Base-by-base conservation (phyloP, 2,113 vertebrate genomes). In the Triplophysa tibetana region DNA sequence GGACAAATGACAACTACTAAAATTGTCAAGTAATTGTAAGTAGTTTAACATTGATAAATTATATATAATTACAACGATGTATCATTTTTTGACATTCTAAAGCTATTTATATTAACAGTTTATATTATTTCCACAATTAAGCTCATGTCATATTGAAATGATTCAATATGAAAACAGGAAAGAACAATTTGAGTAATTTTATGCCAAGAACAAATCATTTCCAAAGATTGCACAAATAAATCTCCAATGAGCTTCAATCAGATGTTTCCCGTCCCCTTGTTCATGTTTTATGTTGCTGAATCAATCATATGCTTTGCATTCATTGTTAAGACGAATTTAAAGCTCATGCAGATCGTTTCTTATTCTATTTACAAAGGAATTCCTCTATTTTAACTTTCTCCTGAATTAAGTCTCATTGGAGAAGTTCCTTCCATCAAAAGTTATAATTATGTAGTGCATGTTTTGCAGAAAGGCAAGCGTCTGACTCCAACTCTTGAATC, bases 401-500 rank as follows among this genome's bases (percentile, higher is more conserved):
- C 4, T 73, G 29, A 33, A 73, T 19, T 23, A 70, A 70, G 23
- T 45, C 9, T 52, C 1, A 29, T 24, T 2, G 50, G 43, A 62
- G 21, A 48, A 66, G 62, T 74, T 68, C 21, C 43, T 74, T 78
- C 60, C 19, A 26, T 29, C 23, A 68, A 38, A 41, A 68, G 54
- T 67, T 21, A 69, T 19, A 82, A 43, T 66, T 77, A 67, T 61
- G 12, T 16, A 8, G 3, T 65, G 26, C 43, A 52, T 73, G 66
- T 86, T 90, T 88, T 91, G 85, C 85, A 86, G 82, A 76, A 70
- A 80, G 86, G 75, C 83, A 79, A 85, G 79, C 13, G 33, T 82
- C 17, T 74, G 48, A 56, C 69, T 68, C 50, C 24, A 67, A n/a
- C 43, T 67, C 64, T 75, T 66, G 24, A 10, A 38, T n/a, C 33